These are phyloP conservation scores for Sussaba pulchella DNA, from an alignment of 2,888 invertebrate genomes.

Conservation along the genomic window DNA sequence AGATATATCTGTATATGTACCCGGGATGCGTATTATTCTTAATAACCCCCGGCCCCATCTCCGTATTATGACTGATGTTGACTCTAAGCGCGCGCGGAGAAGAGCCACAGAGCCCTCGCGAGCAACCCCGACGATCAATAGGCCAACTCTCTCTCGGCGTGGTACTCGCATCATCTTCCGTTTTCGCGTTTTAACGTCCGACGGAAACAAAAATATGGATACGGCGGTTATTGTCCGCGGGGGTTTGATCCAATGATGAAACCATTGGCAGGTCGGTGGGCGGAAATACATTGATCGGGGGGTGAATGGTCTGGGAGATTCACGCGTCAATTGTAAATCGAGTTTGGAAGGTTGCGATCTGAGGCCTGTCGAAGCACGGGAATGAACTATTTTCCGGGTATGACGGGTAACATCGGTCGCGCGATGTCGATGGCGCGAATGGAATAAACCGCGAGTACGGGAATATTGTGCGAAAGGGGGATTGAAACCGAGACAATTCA, in stretches of 20 bases:
- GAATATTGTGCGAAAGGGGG: too few relatives aligned
- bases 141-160: slow-evolving; percentile 68
- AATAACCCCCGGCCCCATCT: slow-evolving; percentile 83
- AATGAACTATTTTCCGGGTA: slow-evolving; percentile 61
- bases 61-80: slow-evolving; percentile 84
- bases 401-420: slow-evolving; percentile 12
- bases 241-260: background rate
- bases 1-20: too few relatives aligned
- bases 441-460: too few relatives aligned
- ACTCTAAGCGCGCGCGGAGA: slow-evolving; percentile 79
- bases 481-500: slow-evolving; percentile 32
- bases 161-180: background rate
- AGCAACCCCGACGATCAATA: slow-evolving; percentile 74
- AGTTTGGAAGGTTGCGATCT: background rate
- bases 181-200: background rate
- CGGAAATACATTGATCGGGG: background rate
- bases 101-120: slow-evolving; percentile 55
- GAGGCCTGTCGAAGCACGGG: slow-evolving; percentile 36
- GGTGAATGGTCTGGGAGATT: background rate
- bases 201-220: too few relatives aligned
- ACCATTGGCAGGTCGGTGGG: background rate
- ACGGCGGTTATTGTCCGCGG: too few relatives aligned
- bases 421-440: too few relatives aligned
- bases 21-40: slow-evolving; percentile 84
- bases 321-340: slow-evolving; percentile 4